Conservation (phyloP, 2,797 vertebrate genomes). For the Gymnothorax javanicus region DNA sequence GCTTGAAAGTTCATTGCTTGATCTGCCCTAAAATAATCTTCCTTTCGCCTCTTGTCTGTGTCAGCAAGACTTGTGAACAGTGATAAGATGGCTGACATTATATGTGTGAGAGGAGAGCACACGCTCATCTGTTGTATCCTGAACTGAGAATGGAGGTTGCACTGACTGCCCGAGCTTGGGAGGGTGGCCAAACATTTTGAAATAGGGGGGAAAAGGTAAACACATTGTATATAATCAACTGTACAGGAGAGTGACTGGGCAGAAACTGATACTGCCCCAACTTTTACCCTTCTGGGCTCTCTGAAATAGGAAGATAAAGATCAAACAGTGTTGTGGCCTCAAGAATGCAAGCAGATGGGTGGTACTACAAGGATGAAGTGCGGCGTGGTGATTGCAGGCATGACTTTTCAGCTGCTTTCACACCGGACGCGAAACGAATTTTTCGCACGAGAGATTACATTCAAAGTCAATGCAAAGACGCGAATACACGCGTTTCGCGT, state of each 20-base stretch:
- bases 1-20: too few relatives aligned
- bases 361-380: too few relatives aligned
- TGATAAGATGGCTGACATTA: not conserved
- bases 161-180: not conserved
- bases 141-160: not conserved
- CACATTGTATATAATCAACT: not conserved
- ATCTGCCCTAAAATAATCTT: not conserved
- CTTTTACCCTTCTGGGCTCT: not conserved
- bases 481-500: too few relatives aligned
- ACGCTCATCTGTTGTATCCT: not conserved
- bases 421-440: too few relatives aligned
- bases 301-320: not conserved
- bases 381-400: too few relatives aligned
- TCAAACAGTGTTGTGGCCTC: too few relatives aligned
- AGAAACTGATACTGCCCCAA: not conserved
- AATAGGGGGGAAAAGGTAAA: not conserved
- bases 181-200: not conserved
- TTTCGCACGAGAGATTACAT: too few relatives aligned
- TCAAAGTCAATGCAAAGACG: too few relatives aligned
- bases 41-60: not conserved
- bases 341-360: not conserved
- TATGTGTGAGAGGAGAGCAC: not conserved
- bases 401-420: too few relatives aligned
- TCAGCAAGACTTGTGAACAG: not conserved
- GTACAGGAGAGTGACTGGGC: not conserved